A percentile compares a stretch with the other conserved stretches of the same genome.
phyloP scores from a whole-genome alignment of 92 coral and sea anemone species.

The Phenganax stokvisi region DNA sequence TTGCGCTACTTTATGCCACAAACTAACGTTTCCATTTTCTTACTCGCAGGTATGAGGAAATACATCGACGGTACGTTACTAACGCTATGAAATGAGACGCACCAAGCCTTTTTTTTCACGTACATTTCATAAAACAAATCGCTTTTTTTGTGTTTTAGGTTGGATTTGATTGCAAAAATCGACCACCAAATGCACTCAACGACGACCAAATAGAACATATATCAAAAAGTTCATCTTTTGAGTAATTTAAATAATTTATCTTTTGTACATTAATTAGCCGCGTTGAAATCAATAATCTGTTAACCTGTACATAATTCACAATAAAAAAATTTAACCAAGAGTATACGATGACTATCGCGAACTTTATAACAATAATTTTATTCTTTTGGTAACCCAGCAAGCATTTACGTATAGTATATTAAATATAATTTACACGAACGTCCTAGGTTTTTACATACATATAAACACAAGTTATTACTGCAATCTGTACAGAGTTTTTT shows the following conservation, averaged over 20 bases:
- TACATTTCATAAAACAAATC: background rate
- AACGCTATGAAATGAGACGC: background rate
- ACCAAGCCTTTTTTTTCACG: background rate
- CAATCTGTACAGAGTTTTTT: constrained; percentile 4
- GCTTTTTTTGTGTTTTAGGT: constrained; percentile 20
- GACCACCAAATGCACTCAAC: constrained; percentile 33
- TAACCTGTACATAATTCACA: background rate
- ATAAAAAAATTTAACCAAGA: background rate
- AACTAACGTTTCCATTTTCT: background rate
- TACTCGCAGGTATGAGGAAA: constrained; percentile 20
- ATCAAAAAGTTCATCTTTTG: background rate
- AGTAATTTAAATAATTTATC: no score
- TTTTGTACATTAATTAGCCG: no score
- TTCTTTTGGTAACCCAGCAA: constrained; percentile 2
- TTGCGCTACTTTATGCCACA: background rate
- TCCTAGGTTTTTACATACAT: background rate
- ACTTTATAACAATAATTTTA: background rate
- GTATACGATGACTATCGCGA: background rate
- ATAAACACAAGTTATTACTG: background rate
- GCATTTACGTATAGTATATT: constrained; percentile 25
- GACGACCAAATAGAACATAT: background rate
- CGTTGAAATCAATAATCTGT: background rate
- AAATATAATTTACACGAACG: constrained; percentile 24
- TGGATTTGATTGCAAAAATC: constrained; percentile 36
- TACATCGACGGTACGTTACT: constrained; percentile 29